Conservation (phyloP, 2,797 vertebrate species). For the Benthosema pterotum region DNA sequence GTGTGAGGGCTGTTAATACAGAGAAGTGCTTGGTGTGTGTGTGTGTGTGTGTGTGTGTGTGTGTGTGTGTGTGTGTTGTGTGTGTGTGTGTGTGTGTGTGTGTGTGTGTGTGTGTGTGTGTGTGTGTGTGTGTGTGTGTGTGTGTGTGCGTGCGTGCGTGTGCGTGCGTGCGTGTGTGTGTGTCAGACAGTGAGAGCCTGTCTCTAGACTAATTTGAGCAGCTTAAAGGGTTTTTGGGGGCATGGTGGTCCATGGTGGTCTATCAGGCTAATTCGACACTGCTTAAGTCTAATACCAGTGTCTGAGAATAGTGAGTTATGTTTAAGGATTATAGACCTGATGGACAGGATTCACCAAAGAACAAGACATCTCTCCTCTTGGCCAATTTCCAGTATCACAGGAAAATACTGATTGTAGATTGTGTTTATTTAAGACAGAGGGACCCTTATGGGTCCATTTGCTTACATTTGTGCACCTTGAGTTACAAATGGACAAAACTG, state of each 20-base stretch:
- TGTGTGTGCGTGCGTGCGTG: conserved; percentile 7
- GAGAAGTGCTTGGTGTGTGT: background rate
- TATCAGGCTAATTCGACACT: conserved; percentile 69
- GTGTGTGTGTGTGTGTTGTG: conserved; percentile 4
- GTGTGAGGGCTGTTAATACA: no score
- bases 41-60: background rate
- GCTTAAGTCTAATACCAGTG: conserved; percentile 72
- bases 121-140: background rate
- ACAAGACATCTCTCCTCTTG: conserved; percentile 57
- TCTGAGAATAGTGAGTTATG: conserved; percentile 61
- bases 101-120: background rate
- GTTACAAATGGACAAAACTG: background rate
- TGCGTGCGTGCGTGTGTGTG: background rate
- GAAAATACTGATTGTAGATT: background rate
- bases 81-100: background rate
- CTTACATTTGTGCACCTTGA: no score
- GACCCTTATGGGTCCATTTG: no score
- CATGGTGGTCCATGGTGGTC: conserved; percentile 29
- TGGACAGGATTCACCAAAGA: conserved; percentile 50
- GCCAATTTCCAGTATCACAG: background rate
- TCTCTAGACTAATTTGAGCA: conserved; percentile 68
- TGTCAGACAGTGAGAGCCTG: conserved; percentile 60
- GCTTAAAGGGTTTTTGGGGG: conserved; percentile 62
- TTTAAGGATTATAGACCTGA: conserved; percentile 53
- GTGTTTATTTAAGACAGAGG: background rate